Base-by-base conservation (phyloP, 2,888 invertebrate genomes). In the Chrysolina oricalcia region DNA sequence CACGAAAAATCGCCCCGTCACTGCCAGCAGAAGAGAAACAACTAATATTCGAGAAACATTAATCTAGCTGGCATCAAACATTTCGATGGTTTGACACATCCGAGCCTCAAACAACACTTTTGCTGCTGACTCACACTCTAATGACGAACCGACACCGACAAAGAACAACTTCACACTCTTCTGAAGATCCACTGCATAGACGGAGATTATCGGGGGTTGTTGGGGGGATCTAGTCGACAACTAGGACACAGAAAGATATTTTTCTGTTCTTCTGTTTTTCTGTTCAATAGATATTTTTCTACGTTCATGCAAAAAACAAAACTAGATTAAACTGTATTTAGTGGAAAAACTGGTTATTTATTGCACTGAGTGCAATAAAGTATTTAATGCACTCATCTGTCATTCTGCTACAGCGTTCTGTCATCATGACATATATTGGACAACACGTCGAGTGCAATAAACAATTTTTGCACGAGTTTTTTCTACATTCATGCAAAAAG, bases 61-160 rank as follows among this genome's bases (percentile, higher is more conserved):
- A 88, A 87, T 88, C 87, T 87, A 87, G 83, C 87, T 86, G 86
- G 85, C 87, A 87, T 87, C 87, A 87, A 87, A 87, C 78, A 76
- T 81, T 81, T 81, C 81, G 81, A 81, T 77, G 79, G 81, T 80
- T 81, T 81, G 81, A 81, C 81, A 81, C 78, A 78, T 81, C 75
- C 79, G 73, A 76, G 76, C 72, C 77, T 77, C 77, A 76, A 77
- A 75, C 78, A 77, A 73, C 78, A 78, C 78, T 78, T 85, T 77
- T 78, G 76, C 76, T 80, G 81, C 81, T 80, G 81, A 81, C 77
- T 81, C 81, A 81, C 77, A 81, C 74, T 77, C 80, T 81, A 81
- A 81, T 81, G 81, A 81, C 80, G 81, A 70, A 41, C 76, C 72
- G 72, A 71, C 62, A 76, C 78, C 80, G 82, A 81, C 79, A 81